Conservation (phyloP, 2,797 vertebrate species). For the Adrianichthys oophorus region DNA sequence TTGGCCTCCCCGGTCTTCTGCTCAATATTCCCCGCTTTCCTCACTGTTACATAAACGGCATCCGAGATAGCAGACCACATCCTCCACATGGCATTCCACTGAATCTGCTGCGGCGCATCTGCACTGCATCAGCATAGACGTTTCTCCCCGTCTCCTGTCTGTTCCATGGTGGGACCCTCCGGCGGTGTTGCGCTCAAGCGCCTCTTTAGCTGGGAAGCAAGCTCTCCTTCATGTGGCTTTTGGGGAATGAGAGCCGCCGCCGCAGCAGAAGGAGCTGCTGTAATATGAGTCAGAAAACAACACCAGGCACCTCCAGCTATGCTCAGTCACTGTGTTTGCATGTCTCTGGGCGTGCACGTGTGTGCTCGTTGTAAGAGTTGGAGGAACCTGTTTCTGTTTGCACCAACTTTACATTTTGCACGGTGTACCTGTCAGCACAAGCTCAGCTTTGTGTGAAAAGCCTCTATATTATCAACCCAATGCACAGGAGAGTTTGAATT, state of each 20-base stretch:
- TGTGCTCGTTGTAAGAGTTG: constrained; percentile 5
- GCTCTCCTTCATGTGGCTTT: constrained; percentile 71
- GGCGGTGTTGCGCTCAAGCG: constrained; percentile 36
- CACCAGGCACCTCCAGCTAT: constrained; percentile 56
- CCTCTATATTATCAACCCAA: constrained; percentile 1
- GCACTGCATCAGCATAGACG: constrained; percentile 32
- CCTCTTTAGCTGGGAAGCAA: constrained; percentile 66
- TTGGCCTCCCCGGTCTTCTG: constrained; percentile 18
- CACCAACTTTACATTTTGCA: neutral
- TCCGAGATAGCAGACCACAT: constrained; percentile 60
- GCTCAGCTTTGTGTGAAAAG: constrained; percentile 1
- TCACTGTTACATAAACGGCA: constrained; percentile 52
- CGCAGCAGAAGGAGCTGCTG: constrained; percentile 58
- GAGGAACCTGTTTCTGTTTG: constrained; percentile 13
- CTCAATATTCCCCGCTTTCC: constrained; percentile 33
- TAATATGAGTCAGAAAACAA: constrained; percentile 65
- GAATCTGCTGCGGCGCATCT: constrained; percentile 47
- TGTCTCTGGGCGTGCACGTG: constrained; percentile 3
- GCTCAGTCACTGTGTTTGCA: constrained; percentile 23
- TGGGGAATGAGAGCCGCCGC: constrained; percentile 64
- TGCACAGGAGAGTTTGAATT: neutral
- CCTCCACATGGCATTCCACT: constrained; percentile 58
- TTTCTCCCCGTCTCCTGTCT: constrained; percentile 6
- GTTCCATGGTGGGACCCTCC: constrained; percentile 45
- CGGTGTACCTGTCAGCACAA: constrained; percentile 4